phyloP scores from a whole-genome alignment of 2,113 vertebrate genomes.

The Cnemophilus loriae region DNA sequence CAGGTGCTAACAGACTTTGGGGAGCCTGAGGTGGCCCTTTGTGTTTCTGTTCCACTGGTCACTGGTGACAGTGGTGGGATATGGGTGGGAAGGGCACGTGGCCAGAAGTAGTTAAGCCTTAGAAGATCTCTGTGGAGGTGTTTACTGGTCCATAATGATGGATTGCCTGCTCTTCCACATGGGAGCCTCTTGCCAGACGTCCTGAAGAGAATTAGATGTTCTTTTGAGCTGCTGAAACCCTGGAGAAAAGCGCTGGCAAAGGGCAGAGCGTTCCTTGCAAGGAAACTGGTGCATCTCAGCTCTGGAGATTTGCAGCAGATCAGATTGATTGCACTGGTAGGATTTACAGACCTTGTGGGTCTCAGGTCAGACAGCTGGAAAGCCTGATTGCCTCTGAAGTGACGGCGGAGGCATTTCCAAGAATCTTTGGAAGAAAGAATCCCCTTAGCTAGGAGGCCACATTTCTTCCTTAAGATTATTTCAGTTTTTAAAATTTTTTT shows the following conservation, averaged over 20 bases:
- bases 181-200: not conserved
- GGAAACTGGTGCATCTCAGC: not conserved
- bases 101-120: not conserved
- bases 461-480: not conserved
- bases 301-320: not conserved
- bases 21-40: not conserved
- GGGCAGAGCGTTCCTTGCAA: not conserved
- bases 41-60: fast-evolving
- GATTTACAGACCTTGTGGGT: not conserved
- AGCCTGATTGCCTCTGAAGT: not conserved
- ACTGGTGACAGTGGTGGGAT: not conserved
- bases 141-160: not conserved
- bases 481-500: not conserved
- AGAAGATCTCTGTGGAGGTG: not conserved
- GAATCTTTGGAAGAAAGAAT: not conserved
- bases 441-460: not conserved
- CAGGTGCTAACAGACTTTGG: not conserved
- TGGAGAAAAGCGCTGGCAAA: not conserved
- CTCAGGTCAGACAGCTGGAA: constrained; percentile 17
- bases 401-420: not conserved
- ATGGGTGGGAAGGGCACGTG: not conserved
- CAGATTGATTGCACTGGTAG: not conserved
- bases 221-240: not conserved
- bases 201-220: not conserved
- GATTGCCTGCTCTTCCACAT: not conserved